Evolutionary conservation across 2,797 vertebrate genomes (phyloP).

Genomic region (Phalloptychus januarius): DNA sequence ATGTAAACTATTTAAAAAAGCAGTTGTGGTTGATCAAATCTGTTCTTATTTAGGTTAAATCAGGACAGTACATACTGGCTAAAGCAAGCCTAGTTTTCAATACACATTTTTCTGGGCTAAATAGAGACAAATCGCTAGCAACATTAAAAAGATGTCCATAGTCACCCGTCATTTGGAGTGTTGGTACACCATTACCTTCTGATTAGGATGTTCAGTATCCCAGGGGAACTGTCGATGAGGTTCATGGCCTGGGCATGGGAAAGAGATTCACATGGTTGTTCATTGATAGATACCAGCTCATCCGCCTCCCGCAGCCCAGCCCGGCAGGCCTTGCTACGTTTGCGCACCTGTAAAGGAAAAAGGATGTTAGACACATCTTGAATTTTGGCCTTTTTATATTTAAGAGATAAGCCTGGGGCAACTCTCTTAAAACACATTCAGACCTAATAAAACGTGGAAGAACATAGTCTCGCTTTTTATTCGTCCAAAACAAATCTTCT

Average conservation of each 20-base stretch:
- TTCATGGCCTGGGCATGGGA: slow-evolving; percentile 96
- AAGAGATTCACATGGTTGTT: slow-evolving; percentile 86
- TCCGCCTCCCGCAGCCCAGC: slow-evolving; percentile 93
- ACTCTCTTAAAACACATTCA: not conserved
- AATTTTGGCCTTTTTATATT: slow-evolving; percentile 7
- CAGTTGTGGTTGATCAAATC: not conserved
- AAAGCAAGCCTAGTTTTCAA: not conserved
- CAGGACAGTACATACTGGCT: not conserved
- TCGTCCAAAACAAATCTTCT: not conserved
- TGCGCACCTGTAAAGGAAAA: slow-evolving; percentile 86
- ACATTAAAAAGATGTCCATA: not conserved
- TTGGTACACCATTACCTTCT: slow-evolving; percentile 81
- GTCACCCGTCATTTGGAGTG: not conserved
- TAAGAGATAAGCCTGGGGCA: not conserved
- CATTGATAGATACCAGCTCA: slow-evolving; percentile 92
- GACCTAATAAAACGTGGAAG: not conserved
- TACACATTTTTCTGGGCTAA: not conserved
- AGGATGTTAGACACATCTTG: not conserved
- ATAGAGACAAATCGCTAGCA: not conserved
- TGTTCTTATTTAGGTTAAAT: not conserved
- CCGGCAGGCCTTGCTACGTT: slow-evolving; percentile 95
- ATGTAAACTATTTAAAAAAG: not conserved
- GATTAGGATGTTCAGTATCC: slow-evolving; percentile 86
- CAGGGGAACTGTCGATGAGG: slow-evolving; percentile 90
- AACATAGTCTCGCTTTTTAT: not conserved